A percentile compares a stretch with the other conserved stretches of the same genome.
These are phyloP conservation scores for Philhelius pedissequus DNA, from an alignment of 2,888 invertebrate genomes.

Conservation along the genomic window DNA sequence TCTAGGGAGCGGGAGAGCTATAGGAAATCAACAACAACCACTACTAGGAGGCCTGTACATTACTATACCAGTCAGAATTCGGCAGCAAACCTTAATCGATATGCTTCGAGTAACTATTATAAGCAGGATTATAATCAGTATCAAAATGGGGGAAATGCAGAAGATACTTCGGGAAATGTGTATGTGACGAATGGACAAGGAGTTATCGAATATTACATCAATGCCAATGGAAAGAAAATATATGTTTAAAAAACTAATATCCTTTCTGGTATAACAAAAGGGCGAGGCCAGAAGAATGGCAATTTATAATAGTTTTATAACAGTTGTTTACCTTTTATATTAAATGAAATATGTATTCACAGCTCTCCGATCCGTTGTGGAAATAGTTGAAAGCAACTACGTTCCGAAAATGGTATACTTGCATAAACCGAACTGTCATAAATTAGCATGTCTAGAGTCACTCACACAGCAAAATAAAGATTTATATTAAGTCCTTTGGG, in stretches of 20 bases:
- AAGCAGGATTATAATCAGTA: not conserved
- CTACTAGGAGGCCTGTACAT: constrained; percentile 60
- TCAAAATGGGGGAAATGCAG: constrained; percentile 42
- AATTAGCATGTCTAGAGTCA: too few species aligned
- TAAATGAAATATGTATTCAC: too few species aligned
- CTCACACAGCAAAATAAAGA: too few species aligned
- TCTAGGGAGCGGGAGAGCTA: constrained; percentile 60
- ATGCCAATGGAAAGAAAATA: constrained; percentile 74
- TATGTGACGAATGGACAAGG: constrained; percentile 77
- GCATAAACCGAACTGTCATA: too few species aligned
- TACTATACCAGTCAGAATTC: constrained; percentile 39
- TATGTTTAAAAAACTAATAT: constrained; percentile 68
- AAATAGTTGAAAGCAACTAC: too few species aligned
- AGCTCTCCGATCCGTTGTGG: too few species aligned
- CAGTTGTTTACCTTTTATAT: too few species aligned
- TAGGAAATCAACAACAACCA: constrained; percentile 63
- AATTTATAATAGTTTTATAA: too few species aligned
- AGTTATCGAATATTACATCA: constrained; percentile 76
- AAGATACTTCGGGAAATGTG: constrained; percentile 73
- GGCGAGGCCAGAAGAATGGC: too few species aligned
- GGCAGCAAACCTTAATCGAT: constrained; percentile 9
- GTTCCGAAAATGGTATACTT: too few species aligned
- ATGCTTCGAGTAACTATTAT: constrained; percentile 45
- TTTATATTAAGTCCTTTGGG: too few species aligned
- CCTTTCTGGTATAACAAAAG: not conserved